A percentile compares a stretch with the other conserved stretches of the same genome.
phyloP scores from a whole-genome alignment of 2,888 invertebrate genomes.

The Amitus sp. region DNA sequence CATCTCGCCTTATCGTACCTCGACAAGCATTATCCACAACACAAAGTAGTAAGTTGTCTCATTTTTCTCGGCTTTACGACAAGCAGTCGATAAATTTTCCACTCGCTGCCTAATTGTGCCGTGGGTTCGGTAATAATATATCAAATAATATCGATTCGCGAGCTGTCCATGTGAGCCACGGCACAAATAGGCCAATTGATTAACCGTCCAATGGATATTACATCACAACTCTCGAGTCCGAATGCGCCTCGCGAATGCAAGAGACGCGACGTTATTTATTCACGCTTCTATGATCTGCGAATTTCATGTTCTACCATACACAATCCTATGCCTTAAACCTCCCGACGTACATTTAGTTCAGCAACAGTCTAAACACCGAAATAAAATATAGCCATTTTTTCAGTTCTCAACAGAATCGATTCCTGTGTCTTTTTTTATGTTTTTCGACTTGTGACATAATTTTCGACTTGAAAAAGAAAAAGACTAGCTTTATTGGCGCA shows the following conservation, averaged over 20 bases:
- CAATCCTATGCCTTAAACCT: too few species aligned
- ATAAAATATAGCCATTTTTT: too few species aligned
- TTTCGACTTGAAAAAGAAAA: too few species aligned
- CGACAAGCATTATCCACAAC: slow-evolving; percentile 60
- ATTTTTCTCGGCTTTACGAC: too few species aligned
- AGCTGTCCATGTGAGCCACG: slow-evolving; percentile 25
- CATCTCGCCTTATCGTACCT: slow-evolving; percentile 69
- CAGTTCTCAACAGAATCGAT: too few species aligned
- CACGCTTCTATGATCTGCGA: slow-evolving; percentile 19
- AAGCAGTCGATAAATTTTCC: slow-evolving; percentile 27
- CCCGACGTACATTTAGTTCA: too few species aligned
- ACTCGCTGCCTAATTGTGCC: slow-evolving; percentile 17
- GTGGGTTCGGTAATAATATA: slow-evolving; percentile 29
- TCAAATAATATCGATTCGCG: slow-evolving; percentile 37
- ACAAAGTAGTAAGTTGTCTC: slow-evolving; percentile 52
- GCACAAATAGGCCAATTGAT: slow-evolving; percentile 40
- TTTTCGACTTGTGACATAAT: too few species aligned
- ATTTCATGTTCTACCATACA: too few species aligned
- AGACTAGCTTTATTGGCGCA: too few species aligned
- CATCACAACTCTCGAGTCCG: slow-evolving; percentile 25
- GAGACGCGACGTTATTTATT: slow-evolving; percentile 31
- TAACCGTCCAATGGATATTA: slow-evolving; percentile 34
- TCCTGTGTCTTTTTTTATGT: too few species aligned
- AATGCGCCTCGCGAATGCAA: slow-evolving; percentile 26
- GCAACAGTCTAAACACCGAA: too few species aligned